Evolutionary conservation across 2,888 invertebrate species (phyloP), one percentile per base, ranked within the genome.

Genomic region (Melieria crassipennis): DNA sequence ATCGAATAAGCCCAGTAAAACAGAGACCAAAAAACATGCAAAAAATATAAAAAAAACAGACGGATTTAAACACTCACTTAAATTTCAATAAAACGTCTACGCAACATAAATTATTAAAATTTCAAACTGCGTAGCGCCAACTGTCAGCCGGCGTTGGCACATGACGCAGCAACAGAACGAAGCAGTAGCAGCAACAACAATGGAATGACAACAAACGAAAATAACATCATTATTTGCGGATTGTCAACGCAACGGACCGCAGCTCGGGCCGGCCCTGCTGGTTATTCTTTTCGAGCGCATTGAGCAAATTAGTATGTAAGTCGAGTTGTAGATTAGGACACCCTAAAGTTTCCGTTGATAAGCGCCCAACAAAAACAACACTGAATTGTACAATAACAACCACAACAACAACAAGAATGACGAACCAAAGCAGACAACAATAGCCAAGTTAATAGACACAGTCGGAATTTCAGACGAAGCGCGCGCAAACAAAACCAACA

Each of bases 31-130:
- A 42, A 57, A 47, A 57, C 56, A 16, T 66, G 30, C 47, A 57
- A 66, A 57, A 56, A 66, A 45, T 57, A 45, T 57, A 66, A 66
- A 75, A 45, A 50, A 61, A 65, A 60, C 52, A 52, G 61, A 16
- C 55, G 62, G 62, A 56, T 66, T 55, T 62, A 66, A 71, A 71
- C 70, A 71, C 70, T 71, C 66, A 71, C 70, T 71, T 65, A 71
- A 71, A 62, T 66, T 61, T 66, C 70, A 71, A 71, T 71, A 71
- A 71, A 62, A 65, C 42, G 30, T 56, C 61, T 47, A 71, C 70
- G 70, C 62, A 9, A 56, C 55, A 55, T 71, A 66, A 61, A 71
- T 66, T 66, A 72, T 75, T 61, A 61, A 62, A 55, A 57, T 7
- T 5, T 48, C 62, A 71, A 69, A 71, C 43, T 68, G 47, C 72